Conservation (phyloP, 2,888 invertebrate species). For the Lithophane leautieri region DNA sequence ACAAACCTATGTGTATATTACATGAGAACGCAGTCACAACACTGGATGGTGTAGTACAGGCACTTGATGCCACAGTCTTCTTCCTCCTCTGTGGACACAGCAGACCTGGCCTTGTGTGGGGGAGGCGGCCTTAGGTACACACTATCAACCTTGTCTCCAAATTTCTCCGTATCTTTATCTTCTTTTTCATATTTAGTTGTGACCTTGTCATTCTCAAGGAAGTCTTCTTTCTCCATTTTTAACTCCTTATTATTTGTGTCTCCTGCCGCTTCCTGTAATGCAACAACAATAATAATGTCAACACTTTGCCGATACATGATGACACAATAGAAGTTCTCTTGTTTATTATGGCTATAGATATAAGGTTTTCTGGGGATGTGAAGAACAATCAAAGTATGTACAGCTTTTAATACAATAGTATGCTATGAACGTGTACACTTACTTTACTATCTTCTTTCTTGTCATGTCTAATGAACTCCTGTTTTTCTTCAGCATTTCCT, state of each 20-base stretch:
- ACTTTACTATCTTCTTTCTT: conserved; percentile 78
- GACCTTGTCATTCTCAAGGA: conserved; percentile 75
- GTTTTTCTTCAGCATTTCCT: conserved; percentile 74
- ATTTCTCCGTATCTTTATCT: conserved; percentile 70
- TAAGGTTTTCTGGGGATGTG: background rate
- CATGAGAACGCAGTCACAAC: conserved; percentile 91
- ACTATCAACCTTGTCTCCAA: conserved; percentile 83
- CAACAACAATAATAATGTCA: background rate
- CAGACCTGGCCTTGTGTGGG: conserved; percentile 75
- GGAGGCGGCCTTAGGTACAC: conserved; percentile 79
- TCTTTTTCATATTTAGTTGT: conserved; percentile 68
- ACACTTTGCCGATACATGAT: background rate
- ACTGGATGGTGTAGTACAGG: conserved; percentile 91
- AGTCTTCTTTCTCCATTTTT: conserved; percentile 69
- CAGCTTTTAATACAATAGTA: background rate
- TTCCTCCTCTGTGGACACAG: conserved; percentile 83
- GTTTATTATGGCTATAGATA: background rate
- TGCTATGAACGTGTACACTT: conserved; percentile 46
- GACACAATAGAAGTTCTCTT: background rate
- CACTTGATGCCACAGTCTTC: conserved; percentile 91
- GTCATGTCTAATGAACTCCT: conserved; percentile 75
- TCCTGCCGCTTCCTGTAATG: conserved; percentile 80
- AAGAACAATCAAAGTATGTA: background rate
- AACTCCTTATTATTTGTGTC: conserved; percentile 74
- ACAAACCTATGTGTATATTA: conserved; percentile 67